Evolutionary conservation across 2,113 vertebrate genomes (phyloP), one percentile per base, ranked within the genome.

Genomic region (Centropus unirufus): DNA sequence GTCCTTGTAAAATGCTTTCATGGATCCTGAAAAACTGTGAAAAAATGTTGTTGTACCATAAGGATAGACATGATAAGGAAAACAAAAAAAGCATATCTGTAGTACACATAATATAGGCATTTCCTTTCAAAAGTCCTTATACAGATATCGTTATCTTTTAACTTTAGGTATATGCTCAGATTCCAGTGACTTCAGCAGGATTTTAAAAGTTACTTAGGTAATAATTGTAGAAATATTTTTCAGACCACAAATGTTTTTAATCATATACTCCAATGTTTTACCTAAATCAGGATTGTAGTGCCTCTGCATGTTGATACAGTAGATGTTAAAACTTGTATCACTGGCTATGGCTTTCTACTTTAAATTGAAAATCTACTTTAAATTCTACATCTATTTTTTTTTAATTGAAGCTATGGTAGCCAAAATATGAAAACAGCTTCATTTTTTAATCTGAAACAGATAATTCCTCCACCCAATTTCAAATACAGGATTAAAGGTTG

Each of bases 1-100:
- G 74, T 93, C 84, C 72, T 93, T 93, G 77, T 39, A 85, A 96
- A 87, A 64, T 30, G 46, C 36, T 96, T 88, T 44, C 44, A 62
- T 83, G 29, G 30, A 44, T 89, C 84, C 88, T 89, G 36, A 86
- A 95, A 87, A 93, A 84, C 9, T 94, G 36, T 74, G 27, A 63
- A 77, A 76, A 89, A 81, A 93, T 64, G 68, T 39, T 61, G 7
- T 63, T 78, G 11, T 40, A 26, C 24, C 27, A 51, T 36, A 82
- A 90, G 32, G 32, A 90, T 23, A 77, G 32, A 59, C 26, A 57
- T 3, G 5, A 40, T 19, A 11, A 93, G 14, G 44, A 72, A 1
- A 23, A 78, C 29, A 72, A 26, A 87, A 47, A 83, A 82, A 17
- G 1, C 6, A 1, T 49, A 58, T 73, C 54, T 66, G 5, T 58